Evolutionary conservation across 1,140 invertebrate genomes (phyloP).

Genomic region (Whitmania pigra): DNA sequence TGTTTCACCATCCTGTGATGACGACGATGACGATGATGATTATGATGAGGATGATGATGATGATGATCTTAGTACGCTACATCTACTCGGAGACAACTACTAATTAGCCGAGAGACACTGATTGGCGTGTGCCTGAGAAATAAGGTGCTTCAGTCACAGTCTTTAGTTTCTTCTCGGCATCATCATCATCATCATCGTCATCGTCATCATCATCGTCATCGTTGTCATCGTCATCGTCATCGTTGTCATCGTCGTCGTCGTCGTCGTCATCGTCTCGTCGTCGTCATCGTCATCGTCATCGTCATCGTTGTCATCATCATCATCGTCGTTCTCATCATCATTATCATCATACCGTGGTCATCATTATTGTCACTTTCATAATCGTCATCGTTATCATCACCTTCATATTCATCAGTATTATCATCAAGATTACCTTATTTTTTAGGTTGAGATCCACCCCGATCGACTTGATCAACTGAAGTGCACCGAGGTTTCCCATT

Average conservation of each 20-base stretch:
- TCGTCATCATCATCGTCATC: constrained; percentile 8
- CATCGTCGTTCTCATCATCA: not conserved
- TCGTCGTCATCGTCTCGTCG: not conserved
- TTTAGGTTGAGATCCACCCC: constrained; percentile 3
- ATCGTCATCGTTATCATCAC: not conserved
- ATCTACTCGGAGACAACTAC: no score
- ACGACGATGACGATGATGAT: not conserved
- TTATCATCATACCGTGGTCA: not conserved
- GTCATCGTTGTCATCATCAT: constrained; percentile 1
- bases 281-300: not conserved
- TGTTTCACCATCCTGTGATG: constrained; percentile 45
- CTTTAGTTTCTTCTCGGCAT: not conserved
- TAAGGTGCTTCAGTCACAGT: not conserved
- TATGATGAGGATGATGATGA: not conserved
- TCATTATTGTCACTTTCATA: no score
- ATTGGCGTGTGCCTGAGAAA: no score
- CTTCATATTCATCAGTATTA: no score
- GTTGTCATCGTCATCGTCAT: not conserved
- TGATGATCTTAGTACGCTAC: no score
- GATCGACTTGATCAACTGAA: not conserved
- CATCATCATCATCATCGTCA: constrained; percentile 3
- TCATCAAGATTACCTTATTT: not conserved
- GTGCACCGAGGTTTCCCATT: not conserved
- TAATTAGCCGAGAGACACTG: no score
- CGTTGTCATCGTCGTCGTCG: not conserved